Conservation (phyloP, 2,113 vertebrate species). For the Rallus limicola region DNA sequence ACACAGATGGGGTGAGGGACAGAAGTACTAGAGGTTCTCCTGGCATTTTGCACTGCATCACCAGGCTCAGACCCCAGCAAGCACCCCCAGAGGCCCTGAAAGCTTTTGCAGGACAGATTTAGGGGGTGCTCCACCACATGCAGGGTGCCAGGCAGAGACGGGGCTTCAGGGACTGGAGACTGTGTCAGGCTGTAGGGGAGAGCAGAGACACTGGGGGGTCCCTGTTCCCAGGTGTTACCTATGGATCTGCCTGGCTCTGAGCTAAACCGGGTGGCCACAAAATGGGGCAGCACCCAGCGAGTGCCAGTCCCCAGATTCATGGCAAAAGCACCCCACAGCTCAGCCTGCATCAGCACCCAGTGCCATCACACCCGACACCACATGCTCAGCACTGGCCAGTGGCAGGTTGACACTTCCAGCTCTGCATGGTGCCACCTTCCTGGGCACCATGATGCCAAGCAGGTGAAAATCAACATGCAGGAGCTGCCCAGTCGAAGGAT, state of each 20-base stretch:
- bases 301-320: neutral
- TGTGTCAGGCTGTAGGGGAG: neutral
- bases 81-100: neutral
- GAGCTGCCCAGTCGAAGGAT: neutral
- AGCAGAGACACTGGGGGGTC: neutral
- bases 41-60: neutral
- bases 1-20: rapidly evolving
- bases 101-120: neutral
- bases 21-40: neutral
- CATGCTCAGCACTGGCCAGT: neutral
- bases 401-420: neutral
- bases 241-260: neutral
- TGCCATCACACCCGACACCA: neutral
- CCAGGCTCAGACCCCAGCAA: neutral
- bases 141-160: neutral
- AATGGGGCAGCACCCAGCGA: neutral
- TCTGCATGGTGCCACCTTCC: neutral
- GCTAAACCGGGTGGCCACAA: neutral
- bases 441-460: neutral
- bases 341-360: neutral
- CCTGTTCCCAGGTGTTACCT: neutral
- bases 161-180: neutral
- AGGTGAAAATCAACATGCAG: neutral
- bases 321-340: neutral
- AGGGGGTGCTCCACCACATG: neutral